Percentiles rank a stretch among this genome's conserved stretches.
Conservation (phyloP, 2,888 invertebrate species). For the Podotricha telesiphe region DNA sequence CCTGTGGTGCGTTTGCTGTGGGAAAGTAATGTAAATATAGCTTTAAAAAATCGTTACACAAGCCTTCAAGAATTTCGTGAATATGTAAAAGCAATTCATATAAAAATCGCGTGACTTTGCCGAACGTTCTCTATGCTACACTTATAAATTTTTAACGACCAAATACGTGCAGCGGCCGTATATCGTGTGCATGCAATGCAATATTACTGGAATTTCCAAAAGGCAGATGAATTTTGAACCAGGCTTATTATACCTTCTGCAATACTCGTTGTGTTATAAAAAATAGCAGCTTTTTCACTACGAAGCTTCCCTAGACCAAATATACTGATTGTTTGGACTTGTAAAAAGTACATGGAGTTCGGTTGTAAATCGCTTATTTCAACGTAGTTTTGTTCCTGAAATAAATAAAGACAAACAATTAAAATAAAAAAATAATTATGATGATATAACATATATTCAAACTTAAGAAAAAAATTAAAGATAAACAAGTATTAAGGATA, state of each 20-base stretch:
- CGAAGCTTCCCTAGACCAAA: slow-evolving; percentile 87
- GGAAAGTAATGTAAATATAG: slow-evolving; percentile 30
- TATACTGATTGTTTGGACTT: slow-evolving; percentile 89
- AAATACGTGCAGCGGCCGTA: slow-evolving; percentile 11
- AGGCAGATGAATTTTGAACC: slow-evolving; percentile 7
- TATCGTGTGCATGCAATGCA: slow-evolving; percentile 13
- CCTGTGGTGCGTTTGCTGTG: slow-evolving; percentile 60
- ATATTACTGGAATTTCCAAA: slow-evolving; percentile 16
- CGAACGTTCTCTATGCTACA: slow-evolving; percentile 18
- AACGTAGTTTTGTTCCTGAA: slow-evolving; percentile 85
- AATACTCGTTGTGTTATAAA: slow-evolving; percentile 87
- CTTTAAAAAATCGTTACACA: slow-evolving; percentile 16
- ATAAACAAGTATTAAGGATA: no score
- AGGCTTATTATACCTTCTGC: slow-evolving; percentile 54
- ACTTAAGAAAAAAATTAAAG: no score
- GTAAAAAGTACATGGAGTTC: slow-evolving; percentile 89
- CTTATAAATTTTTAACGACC: slow-evolving; percentile 22
- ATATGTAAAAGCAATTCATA: slow-evolving; percentile 28
- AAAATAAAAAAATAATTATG: no score
- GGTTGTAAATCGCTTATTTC: slow-evolving; percentile 86
- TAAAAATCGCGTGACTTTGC: slow-evolving; percentile 32
- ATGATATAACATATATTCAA: no score
- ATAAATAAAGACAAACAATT: slow-evolving; percentile 41
- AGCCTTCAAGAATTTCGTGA: slow-evolving; percentile 14
- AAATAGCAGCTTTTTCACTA: slow-evolving; percentile 87